Conservation (phyloP, 2,113 vertebrate species). For the Stercorarius parasiticus region DNA sequence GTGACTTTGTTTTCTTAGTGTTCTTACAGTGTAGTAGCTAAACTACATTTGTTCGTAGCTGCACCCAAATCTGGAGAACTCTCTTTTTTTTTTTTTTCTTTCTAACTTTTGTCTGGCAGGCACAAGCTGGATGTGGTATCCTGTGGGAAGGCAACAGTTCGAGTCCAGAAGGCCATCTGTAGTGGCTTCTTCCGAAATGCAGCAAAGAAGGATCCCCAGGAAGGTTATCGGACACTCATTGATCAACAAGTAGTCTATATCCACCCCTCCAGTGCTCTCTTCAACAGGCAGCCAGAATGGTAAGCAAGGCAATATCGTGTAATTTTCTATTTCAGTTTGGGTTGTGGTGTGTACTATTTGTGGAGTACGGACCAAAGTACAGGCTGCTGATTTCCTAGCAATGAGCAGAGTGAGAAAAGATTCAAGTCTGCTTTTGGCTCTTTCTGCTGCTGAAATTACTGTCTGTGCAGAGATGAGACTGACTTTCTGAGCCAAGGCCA, state of each 20-base stretch:
- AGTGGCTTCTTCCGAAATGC: slow-evolving; percentile 98
- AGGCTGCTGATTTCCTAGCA: not conserved
- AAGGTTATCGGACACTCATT: slow-evolving; percentile 94
- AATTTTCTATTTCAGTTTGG: not conserved
- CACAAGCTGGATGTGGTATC: slow-evolving; percentile 98
- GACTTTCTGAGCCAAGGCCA: not conserved
- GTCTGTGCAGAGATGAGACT: not conserved
- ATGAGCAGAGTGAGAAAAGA: not conserved
- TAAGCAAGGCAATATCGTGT: slow-evolving; percentile 6
- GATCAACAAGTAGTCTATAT: slow-evolving; percentile 99
- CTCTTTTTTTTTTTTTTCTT: not conserved
- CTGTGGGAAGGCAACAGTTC: slow-evolving; percentile 94
- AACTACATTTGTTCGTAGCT: not conserved
- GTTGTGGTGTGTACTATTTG: accelerated
- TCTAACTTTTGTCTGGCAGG: slow-evolving; percentile 53
- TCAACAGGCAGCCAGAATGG: slow-evolving; percentile 98
- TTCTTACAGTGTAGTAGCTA: not conserved
- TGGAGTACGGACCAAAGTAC: not conserved
- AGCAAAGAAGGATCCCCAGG: slow-evolving; percentile 97
- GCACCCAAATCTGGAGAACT: not conserved
- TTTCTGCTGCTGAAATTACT: not conserved
- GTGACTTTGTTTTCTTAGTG: not conserved
- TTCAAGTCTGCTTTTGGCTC: not conserved
- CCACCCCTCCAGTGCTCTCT: slow-evolving; percentile 96
- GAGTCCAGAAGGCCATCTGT: slow-evolving; percentile 97